Conservation (phyloP, 2,888 invertebrate species). For the Dexiosoma caninum region DNA sequence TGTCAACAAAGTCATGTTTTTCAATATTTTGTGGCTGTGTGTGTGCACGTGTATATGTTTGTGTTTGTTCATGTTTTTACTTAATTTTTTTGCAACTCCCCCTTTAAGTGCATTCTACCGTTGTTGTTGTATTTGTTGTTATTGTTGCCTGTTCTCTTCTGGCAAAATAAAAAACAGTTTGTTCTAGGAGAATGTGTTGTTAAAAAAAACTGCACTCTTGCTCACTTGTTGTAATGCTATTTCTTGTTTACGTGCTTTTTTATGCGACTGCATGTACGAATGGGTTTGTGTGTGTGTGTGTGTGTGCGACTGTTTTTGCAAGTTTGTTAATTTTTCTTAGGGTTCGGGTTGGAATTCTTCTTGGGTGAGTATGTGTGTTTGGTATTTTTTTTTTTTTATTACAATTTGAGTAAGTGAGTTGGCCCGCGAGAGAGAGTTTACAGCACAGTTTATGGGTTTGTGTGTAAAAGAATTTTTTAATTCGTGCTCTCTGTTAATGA, state of each 20-base stretch:
- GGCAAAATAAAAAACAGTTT: constrained; percentile 14
- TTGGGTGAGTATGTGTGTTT: neutral
- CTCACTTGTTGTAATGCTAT: constrained; percentile 59
- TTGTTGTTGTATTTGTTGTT: constrained; percentile 9
- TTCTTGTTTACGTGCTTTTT: constrained; percentile 14
- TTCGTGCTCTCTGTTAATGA: constrained; percentile 2
- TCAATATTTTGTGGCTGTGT: neutral
- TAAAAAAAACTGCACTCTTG: constrained; percentile 56
- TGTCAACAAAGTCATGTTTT: constrained; percentile 63
- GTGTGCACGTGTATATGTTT: neutral
- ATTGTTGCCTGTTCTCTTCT: constrained; percentile 1
- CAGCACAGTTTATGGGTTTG: neutral
- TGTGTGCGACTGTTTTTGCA: constrained; percentile 11
- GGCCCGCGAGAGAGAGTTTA: constrained; percentile 1
- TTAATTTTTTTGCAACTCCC: constrained; percentile 49
- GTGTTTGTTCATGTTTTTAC: neutral
- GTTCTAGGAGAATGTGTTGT: constrained; percentile 45
- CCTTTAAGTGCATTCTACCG: constrained; percentile 43
- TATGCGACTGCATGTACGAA: neutral
- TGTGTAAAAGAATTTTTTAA: constrained; percentile 49
- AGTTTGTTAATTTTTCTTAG: constrained; percentile 38
- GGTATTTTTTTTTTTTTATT: constrained; percentile 4
- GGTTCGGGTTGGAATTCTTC: constrained; percentile 29
- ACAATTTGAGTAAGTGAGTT: constrained; percentile 37
- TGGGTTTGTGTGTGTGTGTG: neutral